phyloP scores from a whole-genome alignment of 2,797 vertebrate species.

The Aselliscus stoliczkanus region DNA sequence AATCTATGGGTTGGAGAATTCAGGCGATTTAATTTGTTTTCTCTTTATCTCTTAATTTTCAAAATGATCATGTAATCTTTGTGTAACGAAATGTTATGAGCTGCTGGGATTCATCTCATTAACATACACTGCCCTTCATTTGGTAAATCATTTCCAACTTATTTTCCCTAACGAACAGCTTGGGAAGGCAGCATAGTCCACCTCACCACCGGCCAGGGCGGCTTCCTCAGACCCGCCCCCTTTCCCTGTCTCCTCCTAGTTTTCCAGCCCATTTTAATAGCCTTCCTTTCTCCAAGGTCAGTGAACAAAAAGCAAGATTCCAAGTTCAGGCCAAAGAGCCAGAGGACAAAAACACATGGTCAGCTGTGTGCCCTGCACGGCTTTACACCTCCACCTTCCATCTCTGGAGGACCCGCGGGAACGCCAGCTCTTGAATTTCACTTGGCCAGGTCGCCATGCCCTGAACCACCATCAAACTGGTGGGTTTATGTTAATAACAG shows the following conservation, averaged over 20 bases:
- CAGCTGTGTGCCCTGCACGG: neutral
- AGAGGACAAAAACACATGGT: neutral
- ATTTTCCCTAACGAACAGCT: neutral
- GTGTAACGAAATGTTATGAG: neutral
- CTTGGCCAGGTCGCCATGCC: neutral
- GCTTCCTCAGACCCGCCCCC: neutral
- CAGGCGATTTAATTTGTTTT: neutral
- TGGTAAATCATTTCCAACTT: neutral
- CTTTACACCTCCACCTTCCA: neutral
- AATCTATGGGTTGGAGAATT: neutral
- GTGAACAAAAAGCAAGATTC: neutral
- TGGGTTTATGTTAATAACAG: neutral
- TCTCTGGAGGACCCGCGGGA: neutral
- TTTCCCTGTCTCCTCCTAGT: neutral
- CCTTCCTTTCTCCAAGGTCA: conserved; percentile 9
- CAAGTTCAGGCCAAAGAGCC: neutral
- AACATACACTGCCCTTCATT: neutral
- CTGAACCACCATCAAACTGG: neutral
- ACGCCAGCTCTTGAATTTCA: neutral
- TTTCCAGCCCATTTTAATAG: neutral
- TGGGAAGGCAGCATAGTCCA: neutral
- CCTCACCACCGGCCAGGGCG: neutral
- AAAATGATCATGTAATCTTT: neutral
- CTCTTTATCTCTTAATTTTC: neutral
- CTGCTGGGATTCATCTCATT: neutral